Conservation (phyloP, 2,888 invertebrate genomes). For the Phyto melanocephala region DNA sequence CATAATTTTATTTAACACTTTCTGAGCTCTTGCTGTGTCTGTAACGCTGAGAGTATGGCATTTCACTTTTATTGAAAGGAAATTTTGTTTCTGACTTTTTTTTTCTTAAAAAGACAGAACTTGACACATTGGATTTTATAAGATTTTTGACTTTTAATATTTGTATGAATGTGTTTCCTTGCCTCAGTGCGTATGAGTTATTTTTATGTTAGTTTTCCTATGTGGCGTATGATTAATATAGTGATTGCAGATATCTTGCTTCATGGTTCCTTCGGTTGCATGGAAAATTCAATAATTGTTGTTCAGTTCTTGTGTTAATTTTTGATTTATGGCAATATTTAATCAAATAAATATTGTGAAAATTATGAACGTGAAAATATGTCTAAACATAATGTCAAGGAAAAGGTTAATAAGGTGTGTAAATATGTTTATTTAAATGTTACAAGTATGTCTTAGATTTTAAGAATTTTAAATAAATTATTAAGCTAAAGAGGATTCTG, state of each 20-base stretch:
- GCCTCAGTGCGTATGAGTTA: slow-evolving; percentile 9
- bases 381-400: too few relatives aligned
- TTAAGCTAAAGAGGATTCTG: too few relatives aligned
- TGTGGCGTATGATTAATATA: slow-evolving; percentile 38
- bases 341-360: too few relatives aligned
- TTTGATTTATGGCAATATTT: neutral
- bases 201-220: neutral
- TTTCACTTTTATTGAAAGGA: neutral
- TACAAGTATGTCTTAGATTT: too few relatives aligned
- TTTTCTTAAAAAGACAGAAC: neutral
- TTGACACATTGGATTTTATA: slow-evolving; percentile 12
- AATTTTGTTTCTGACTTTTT: slow-evolving; percentile 3
- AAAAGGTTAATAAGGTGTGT: too few relatives aligned
- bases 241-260: neutral
- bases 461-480: too few relatives aligned
- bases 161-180: neutral
- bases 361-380: too few relatives aligned
- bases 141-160: neutral
- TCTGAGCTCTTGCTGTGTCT: neutral
- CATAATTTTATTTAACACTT: slow-evolving; percentile 31
- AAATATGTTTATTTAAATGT: too few relatives aligned
- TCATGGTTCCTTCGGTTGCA: slow-evolving; percentile 11
- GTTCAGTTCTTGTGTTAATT: neutral
- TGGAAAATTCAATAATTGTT: neutral
- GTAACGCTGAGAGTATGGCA: neutral